These are phyloP conservation scores for Tachysurus fulvidraco DNA, from an alignment of 2,113 vertebrate genomes.

Conservation along the genomic window DNA sequence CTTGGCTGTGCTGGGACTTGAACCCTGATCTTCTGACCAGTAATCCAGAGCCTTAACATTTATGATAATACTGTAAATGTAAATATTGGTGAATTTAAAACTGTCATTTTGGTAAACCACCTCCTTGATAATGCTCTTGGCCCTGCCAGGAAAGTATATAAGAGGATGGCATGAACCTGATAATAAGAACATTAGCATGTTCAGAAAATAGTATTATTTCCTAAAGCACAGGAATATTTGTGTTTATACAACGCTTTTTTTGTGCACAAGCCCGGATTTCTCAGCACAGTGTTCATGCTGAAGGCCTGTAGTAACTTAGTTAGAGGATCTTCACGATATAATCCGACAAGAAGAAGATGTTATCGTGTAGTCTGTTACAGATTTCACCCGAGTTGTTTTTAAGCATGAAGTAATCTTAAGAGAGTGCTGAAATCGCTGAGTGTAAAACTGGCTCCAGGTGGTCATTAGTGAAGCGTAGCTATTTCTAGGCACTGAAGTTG, in stretches of 20 bases:
- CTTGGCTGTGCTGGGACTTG: no score
- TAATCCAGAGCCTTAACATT: no score
- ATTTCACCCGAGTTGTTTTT: neutral
- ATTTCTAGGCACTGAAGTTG: slow-evolving; percentile 52
- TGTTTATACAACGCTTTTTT: neutral
- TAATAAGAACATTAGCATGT: neutral
- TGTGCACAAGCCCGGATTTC: neutral
- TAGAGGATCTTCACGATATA: neutral
- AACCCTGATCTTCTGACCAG: no score
- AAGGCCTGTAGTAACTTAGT: neutral
- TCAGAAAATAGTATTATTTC: neutral
- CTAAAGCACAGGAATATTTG: neutral
- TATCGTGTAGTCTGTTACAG: neutral
- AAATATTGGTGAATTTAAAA: no score
- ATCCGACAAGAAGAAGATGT: neutral
- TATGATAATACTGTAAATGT: no score
- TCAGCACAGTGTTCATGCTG: neutral
- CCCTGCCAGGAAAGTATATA: no score
- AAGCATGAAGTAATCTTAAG: neutral
- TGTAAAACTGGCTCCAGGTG: neutral
- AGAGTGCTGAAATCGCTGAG: neutral
- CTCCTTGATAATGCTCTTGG: no score
- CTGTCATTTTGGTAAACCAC: no score
- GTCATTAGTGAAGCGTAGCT: neutral
- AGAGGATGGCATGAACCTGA: neutral